phyloP scores from a whole-genome alignment of 1,140 invertebrate genomes.

The Apis laboriosa region DNA sequence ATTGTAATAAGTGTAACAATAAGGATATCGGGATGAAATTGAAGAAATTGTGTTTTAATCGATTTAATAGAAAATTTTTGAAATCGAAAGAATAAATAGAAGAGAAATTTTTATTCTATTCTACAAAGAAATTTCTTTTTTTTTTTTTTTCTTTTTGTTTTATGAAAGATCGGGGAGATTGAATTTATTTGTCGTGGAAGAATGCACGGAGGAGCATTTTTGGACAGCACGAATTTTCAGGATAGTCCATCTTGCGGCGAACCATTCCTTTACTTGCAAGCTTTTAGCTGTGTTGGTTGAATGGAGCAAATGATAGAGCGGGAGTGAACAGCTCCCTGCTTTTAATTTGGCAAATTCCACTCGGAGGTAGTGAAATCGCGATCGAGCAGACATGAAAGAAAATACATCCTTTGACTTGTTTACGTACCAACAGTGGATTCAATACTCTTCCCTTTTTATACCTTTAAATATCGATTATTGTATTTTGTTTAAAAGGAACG shows the following conservation, averaged over 20 bases:
- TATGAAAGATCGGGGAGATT: no score
- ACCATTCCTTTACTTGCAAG: slow-evolving; percentile 25
- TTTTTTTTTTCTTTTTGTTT: no score
- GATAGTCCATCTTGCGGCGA: slow-evolving; percentile 45
- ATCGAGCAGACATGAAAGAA: slow-evolving; percentile 40
- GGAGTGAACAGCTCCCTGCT: slow-evolving; percentile 34
- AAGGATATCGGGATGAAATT: no score
- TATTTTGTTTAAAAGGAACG: not conserved
- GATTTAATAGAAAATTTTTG: no score
- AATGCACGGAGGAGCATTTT: slow-evolving; percentile 7
- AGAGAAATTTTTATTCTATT: not conserved
- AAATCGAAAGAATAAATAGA: no score
- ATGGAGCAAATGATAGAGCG: slow-evolving; percentile 42
- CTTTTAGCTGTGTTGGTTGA: slow-evolving; percentile 53
- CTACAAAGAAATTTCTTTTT: not conserved
- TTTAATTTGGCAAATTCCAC: slow-evolving; percentile 60
- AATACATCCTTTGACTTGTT: slow-evolving; percentile 29
- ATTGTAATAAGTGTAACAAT: no score
- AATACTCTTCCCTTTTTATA: not conserved
- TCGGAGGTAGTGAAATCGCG: slow-evolving; percentile 37
- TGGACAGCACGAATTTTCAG: slow-evolving; percentile 45
- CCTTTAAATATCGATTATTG: not conserved
- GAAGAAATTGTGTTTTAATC: no score
- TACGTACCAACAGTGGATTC: slow-evolving; percentile 3
- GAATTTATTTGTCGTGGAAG: not conserved